Conservation (phyloP, 2,888 invertebrate genomes). For the Bimastos eiseni region DNA sequence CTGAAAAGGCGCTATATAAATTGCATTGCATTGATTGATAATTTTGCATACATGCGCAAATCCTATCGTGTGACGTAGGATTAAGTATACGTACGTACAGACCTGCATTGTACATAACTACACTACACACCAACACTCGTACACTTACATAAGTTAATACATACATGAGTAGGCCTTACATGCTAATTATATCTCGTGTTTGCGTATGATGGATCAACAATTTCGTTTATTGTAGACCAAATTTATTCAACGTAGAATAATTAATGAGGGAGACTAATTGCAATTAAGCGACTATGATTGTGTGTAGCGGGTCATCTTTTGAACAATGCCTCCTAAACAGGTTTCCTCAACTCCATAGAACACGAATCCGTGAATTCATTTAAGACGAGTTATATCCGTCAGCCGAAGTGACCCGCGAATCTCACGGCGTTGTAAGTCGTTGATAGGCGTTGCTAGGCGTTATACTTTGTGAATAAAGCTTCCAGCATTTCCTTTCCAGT, state of each 20-base stretch:
- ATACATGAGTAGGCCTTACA: constrained; percentile 44
- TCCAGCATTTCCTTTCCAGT: not conserved
- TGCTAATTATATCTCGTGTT: too few species aligned
- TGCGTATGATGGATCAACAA: too few species aligned
- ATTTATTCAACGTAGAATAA: too few species aligned
- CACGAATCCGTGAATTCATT: not conserved
- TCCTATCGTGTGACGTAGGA: too few species aligned
- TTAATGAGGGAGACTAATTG: not conserved
- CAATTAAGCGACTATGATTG: not conserved
- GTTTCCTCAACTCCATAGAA: not conserved
- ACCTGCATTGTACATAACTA: not conserved
- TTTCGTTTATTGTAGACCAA: too few species aligned
- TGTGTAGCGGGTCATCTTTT: not conserved
- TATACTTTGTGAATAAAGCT: constrained; percentile 9
- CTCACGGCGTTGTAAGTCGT: too few species aligned
- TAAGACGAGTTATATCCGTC: not conserved
- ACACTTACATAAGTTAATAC: too few species aligned
- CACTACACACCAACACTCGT: not conserved
- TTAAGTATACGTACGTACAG: not conserved
- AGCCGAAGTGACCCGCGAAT: not conserved
- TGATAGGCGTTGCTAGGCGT: not conserved
- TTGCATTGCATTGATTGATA: too few species aligned
- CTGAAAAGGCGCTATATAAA: too few species aligned
- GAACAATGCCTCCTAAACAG: not conserved
- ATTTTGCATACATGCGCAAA: too few species aligned